Evolutionary conservation across 2,797 vertebrate species (phyloP), one percentile per base, ranked within the genome.

Genomic region (Pseudochaenichthys georgianus): DNA sequence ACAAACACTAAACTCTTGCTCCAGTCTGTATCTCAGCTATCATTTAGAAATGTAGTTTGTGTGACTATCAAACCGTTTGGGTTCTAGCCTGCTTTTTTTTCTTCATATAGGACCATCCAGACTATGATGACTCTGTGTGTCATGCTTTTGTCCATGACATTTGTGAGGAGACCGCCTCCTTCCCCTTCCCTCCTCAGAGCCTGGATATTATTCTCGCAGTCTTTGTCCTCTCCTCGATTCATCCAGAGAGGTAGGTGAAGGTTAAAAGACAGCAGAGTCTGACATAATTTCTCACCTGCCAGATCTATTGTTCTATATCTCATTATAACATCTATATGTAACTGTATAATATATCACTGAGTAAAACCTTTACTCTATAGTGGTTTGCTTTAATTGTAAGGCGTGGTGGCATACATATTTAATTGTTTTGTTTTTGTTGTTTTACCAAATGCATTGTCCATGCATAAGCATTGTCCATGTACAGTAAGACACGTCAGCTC

Each of bases 181-280:
- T 96, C 93, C 97, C 97, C 47, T 97, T 98, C 87, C 97, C 96
- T 81, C 94, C 93, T 55, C 95, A 89, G 78, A 96, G 93, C 91
- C 92, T 98, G 92, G 95, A 98, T 86, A 92, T 96, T 88, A 89
- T 98, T 93, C 94, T 97, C 75, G 92, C 97, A 8, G 92, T 98
- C 90, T 98, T 98, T 92, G 97, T 99, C 88, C 95, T 99, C 73
- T 98, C 97, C 68, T 93, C 97, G 73, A 95, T 98, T 93, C 96
- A 97, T 90, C 97, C 97, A 72, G 93, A 95, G 91, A 95, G 96
- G 97, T 99, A 96, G 91, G 94, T 92, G 90, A 93, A 90, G 92
- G 89, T 83, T 54, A 78, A 86, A 89, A 88, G 89, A 91, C 88
- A 94, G 80, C 93, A 81, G 62, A 76, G 52, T 84, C 82, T 76